Percentiles rank a stretch among this genome's conserved stretches.
Evolutionary conservation across 2,797 vertebrate genomes (phyloP).

Genomic region (Silurus lanzhouensis): DNA sequence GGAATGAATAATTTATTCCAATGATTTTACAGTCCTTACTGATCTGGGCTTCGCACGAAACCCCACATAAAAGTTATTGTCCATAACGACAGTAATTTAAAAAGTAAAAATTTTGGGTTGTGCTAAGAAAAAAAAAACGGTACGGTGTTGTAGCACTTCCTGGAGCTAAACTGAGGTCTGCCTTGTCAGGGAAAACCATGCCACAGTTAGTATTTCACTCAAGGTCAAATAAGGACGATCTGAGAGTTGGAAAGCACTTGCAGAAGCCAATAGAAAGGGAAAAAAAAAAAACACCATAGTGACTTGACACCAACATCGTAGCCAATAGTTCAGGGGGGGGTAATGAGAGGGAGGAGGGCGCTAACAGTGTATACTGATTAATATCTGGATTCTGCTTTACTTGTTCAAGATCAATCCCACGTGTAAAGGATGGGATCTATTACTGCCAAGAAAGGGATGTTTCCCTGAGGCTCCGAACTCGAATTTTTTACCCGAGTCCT

Average conservation of each 20-base stretch:
- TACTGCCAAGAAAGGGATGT: slow-evolving; percentile 53
- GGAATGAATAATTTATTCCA: slow-evolving; percentile 70
- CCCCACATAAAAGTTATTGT: slow-evolving; percentile 66
- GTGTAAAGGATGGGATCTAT: slow-evolving; percentile 64
- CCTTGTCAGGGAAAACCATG: not conserved
- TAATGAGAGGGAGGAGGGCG: slow-evolving; percentile 61
- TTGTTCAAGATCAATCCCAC: slow-evolving; percentile 52
- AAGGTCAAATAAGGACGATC: slow-evolving; percentile 32
- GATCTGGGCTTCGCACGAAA: slow-evolving; percentile 72
- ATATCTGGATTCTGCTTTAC: slow-evolving; percentile 72
- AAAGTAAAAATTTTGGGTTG: slow-evolving; percentile 45
- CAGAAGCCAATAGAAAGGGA: slow-evolving; percentile 48
- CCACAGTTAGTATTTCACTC: not conserved
- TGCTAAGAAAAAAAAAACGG: slow-evolving; percentile 23
- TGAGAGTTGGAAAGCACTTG: not conserved
- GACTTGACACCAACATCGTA: slow-evolving; percentile 68
- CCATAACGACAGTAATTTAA: slow-evolving; percentile 59
- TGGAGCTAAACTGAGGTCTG: slow-evolving; percentile 4
- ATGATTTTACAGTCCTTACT: slow-evolving; percentile 58
- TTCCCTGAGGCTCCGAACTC: slow-evolving; percentile 50
- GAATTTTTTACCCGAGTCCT: not conserved
- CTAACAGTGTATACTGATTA: slow-evolving; percentile 72
- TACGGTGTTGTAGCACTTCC: not conserved
- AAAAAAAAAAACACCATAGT: slow-evolving; percentile 42
- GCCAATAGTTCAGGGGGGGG: slow-evolving; percentile 59